A percentile compares a stretch with the other conserved stretches of the same genome.
Conservation (phyloP, 1,140 invertebrate species). For the Pseudobourletiella spinata region DNA sequence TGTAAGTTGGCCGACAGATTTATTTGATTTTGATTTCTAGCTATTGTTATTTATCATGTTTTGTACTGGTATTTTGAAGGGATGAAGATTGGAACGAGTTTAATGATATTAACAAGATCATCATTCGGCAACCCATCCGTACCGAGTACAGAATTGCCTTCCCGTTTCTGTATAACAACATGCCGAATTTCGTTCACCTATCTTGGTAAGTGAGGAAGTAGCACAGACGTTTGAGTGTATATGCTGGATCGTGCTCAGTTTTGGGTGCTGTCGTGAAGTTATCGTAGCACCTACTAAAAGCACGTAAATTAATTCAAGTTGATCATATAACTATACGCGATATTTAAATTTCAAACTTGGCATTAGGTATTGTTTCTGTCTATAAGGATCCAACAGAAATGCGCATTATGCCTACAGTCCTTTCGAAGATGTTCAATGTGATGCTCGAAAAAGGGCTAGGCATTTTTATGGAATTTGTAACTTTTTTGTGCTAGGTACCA, state of each 20-base stretch:
- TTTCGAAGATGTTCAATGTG: not conserved
- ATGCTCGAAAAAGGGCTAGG: slow-evolving; percentile 3
- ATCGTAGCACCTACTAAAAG: slow-evolving; percentile 14
- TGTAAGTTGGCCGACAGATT: no score
- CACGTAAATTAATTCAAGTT: slow-evolving; percentile 23
- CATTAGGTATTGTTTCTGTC: slow-evolving; percentile 5
- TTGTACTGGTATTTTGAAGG: slow-evolving; percentile 45
- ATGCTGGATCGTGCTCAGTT: slow-evolving; percentile 22
- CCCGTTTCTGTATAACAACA: slow-evolving; percentile 97
- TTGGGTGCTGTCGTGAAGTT: not conserved
- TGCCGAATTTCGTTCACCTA: slow-evolving; percentile 90
- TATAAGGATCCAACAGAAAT: not conserved
- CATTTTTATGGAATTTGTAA: no score
- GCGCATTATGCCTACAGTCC: slow-evolving; percentile 1
- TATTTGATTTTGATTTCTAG: no score
- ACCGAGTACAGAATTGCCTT: slow-evolving; percentile 99
- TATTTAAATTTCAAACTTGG: no score
- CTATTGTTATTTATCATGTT: not conserved
- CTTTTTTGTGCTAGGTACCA: slow-evolving; percentile 73
- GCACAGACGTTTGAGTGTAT: not conserved
- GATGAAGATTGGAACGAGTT: slow-evolving; percentile 99
- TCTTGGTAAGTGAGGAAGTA: slow-evolving; percentile 72
- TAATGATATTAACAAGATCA: slow-evolving; percentile 99
- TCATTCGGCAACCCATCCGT: slow-evolving; percentile 94
- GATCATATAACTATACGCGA: no score